phyloP scores from a whole-genome alignment of 1,140 invertebrate genomes.

The Aphidius gifuensis region DNA sequence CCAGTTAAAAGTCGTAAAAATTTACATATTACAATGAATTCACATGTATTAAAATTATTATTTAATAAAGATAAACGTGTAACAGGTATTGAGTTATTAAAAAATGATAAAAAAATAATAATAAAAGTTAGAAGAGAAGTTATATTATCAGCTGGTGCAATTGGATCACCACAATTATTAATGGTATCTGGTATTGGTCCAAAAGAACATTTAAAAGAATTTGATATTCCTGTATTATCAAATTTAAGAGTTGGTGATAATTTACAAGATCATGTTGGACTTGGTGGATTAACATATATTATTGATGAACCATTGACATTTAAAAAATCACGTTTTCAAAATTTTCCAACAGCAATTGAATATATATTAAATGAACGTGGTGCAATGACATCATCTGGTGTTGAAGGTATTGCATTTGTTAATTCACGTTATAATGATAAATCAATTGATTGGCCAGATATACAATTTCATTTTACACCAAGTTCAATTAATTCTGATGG shows the following conservation, averaged over 20 bases:
- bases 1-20: slow-evolving; percentile 76
- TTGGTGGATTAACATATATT: slow-evolving; percentile 78
- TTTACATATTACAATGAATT: slow-evolving; percentile 76
- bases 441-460: slow-evolving; percentile 73
- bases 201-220: slow-evolving; percentile 69
- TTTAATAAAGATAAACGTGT: slow-evolving; percentile 70
- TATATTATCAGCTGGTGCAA: slow-evolving; percentile 76
- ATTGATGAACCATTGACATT: slow-evolving; percentile 77
- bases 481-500: slow-evolving; percentile 79
- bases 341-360: slow-evolving; percentile 72
- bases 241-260: slow-evolving; percentile 79
- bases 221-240: slow-evolving; percentile 71
- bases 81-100: slow-evolving; percentile 72
- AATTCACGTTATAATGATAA: slow-evolving; percentile 78
- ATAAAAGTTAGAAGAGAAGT: slow-evolving; percentile 74
- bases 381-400: slow-evolving; percentile 75
- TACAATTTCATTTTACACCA: slow-evolving; percentile 83
- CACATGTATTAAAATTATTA: slow-evolving; percentile 71
- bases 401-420: slow-evolving; percentile 80
- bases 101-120: slow-evolving; percentile 62
- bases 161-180: slow-evolving; percentile 79
- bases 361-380: slow-evolving; percentile 76
- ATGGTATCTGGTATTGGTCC: slow-evolving; percentile 89
- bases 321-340: slow-evolving; percentile 74
- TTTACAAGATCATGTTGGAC: slow-evolving; percentile 80